Base-by-base conservation (phyloP, 2,888 invertebrate species). In the Miltochrista miniata region DNA sequence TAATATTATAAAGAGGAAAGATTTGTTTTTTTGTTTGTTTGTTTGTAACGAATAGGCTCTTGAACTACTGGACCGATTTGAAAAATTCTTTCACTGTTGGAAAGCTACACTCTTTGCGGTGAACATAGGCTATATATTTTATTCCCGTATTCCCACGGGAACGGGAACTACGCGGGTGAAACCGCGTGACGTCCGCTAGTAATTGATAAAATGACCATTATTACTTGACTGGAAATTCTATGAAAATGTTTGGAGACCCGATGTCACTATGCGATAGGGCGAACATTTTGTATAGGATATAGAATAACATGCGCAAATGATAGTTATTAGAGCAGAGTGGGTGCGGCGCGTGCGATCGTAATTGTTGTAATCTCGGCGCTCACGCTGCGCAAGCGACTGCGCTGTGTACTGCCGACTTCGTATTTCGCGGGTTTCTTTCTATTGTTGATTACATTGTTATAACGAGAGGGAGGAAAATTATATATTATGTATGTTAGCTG, bases 291-390 rank as follows among this genome's bases (percentile, higher is more conserved):
- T 82, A 80, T 80, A 71, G 83, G 79, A 83, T 83, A 87, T 83
- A 87, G 85, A 87, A 87, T 87, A 88, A 89, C 88, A 87, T 80
- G 85, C 74, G 86, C 84, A 90, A 91, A 91, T 90, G 82, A 90
- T 84, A 90, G 90, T 90, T 85, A 88, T 90, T 90, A 90, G 74
- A 73, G 74, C 69, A 74, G 70, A 68, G 77, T 73, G 77, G 81
- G 83, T 70, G 81, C 74, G 80, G 80, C 88, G 87, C 84, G 88
- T 85, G 89, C 83, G 72, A 74, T 61, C 79, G 79, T 91, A 90
- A 91, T 90, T 87, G 87, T 89, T 90, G 83, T 91, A 88, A 90
- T 91, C 85, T 81, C 70, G 63, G 71, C 56, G 70, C 72, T 72
- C 76, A 69, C 70, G 79, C 79, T 74, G 76, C 71, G 77, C 73